Evolutionary conservation across 2,888 invertebrate species (phyloP), one percentile per base, ranked within the genome.

Genomic region (Amblyjoppa proteus): DNA sequence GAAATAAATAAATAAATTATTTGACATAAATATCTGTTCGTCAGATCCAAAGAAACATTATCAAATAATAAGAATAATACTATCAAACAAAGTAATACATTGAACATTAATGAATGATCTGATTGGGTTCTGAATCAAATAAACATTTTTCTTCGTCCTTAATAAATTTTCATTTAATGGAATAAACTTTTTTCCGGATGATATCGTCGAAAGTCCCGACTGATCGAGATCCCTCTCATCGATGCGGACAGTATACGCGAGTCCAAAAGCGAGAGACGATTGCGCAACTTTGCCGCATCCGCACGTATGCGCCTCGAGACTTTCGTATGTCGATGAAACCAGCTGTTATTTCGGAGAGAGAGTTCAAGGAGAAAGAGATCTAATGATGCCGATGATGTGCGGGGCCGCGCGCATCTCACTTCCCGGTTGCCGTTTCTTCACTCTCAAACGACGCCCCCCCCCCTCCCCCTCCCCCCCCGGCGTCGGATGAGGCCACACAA

Each of bases 381-480:
- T 76, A 80, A 53, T 74, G 41, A 74, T 58, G 74, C 45, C 75
- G 81, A 85, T 82, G 69, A 78, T 81, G 61, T 53, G 76, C 69
- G 69, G 6, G 81, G 61, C 71, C 77, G 71, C 80, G 51, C 73
- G 68, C 76, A 75, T 84, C 76, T 76, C 78, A 85, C 83, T 86
- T 87, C 86, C 86, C 76, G 85, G 83, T 87, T 66, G 83, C 61
- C 64, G 68, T 34, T 53, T 80, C 75, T 81, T 80, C 16, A 84
- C 69, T 64, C 38, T 74, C 41, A 66, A 69, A 58, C 64, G 20
- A 20, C 45, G 45, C 64, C 38, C 61, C 51, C 20, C 20, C 20
- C 20, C 20, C 20, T 0, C 20, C 20, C 20, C 20, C 20, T 20
- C 20, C 20, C 64, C 64, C 61, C 51, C 45, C 64, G 68, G 66